phyloP scores from a whole-genome alignment of 2,797 vertebrate genomes.

The Strix occidentalis region DNA sequence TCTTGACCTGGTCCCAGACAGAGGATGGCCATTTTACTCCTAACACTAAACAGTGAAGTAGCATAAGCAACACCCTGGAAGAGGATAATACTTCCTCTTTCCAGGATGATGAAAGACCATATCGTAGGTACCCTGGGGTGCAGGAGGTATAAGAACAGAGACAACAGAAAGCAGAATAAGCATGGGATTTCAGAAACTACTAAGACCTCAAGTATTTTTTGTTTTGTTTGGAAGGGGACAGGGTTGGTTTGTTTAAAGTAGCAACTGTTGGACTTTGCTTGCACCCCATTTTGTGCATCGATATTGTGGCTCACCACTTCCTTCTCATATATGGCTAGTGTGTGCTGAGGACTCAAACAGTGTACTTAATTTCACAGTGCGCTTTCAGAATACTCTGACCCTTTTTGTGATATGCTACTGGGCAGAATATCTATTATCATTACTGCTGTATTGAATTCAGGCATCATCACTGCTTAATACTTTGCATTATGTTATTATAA shows the following conservation, averaged over 20 bases:
- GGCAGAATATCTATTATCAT: not conserved
- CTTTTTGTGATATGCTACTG: not conserved
- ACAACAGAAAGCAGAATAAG: not conserved
- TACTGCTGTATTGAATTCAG: not conserved
- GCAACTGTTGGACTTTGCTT: slow-evolving; percentile 17
- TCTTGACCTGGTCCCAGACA: not conserved
- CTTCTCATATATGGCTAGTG: not conserved
- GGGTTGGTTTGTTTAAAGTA: not conserved
- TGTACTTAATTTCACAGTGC: not conserved
- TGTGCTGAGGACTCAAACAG: not conserved
- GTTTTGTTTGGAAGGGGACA: not conserved
- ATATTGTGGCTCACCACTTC: slow-evolving; percentile 43
- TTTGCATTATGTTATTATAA: not conserved
- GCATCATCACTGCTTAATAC: not conserved
- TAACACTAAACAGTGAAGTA: not conserved
- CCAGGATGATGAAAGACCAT: not conserved
- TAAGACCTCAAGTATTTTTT: not conserved
- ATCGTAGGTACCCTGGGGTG: not conserved
- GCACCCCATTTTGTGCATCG: not conserved
- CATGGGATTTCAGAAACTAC: not conserved
- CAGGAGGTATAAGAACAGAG: not conserved
- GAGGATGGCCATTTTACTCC: not conserved
- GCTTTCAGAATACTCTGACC: not conserved
- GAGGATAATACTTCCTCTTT: not conserved
- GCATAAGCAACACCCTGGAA: not conserved